These are phyloP conservation scores for Parapristionchus giblindavisi DNA, from an alignment of 2,888 invertebrate genomes.

Conservation along the genomic window DNA sequence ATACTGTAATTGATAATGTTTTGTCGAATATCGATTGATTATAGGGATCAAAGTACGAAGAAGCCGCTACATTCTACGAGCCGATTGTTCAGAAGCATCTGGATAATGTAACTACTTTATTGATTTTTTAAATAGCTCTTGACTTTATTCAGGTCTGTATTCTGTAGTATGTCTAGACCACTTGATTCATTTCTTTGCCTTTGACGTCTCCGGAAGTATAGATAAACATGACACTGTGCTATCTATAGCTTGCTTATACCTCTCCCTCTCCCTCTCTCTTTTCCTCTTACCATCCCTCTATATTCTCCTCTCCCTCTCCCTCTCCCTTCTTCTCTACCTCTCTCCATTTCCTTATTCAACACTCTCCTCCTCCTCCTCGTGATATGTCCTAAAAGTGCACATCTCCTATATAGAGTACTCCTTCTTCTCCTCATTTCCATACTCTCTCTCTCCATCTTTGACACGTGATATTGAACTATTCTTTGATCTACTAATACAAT, in stretches of 20 bases:
- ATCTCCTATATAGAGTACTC: no score
- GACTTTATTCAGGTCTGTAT: conserved; percentile 17
- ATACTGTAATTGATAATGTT: background rate
- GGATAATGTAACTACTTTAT: conserved; percentile 75
- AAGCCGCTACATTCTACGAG: conserved; percentile 96
- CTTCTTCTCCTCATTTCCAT: background rate
- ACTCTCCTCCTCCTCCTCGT: no score
- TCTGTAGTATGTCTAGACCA: no score
- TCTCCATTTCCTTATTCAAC: no score
- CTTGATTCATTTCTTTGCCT: no score
- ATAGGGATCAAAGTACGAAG: conserved; percentile 91
- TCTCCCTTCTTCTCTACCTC: background rate
- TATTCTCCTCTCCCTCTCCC: background rate
- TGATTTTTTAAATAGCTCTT: background rate
- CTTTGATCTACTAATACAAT: no score
- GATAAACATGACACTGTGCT: conserved; percentile 4
- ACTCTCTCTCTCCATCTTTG: background rate
- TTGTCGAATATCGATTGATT: background rate
- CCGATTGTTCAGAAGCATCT: conserved; percentile 94
- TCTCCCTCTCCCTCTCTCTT: conserved; percentile 14
- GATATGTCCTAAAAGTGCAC: background rate
- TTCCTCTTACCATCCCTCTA: background rate
- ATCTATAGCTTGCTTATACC: background rate
- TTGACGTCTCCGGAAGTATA: no score
- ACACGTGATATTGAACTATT: no score